Percentiles rank a stretch among this genome's conserved stretches.
phyloP scores from a whole-genome alignment of 2,797 vertebrate species.

The Manis pentadactyla region DNA sequence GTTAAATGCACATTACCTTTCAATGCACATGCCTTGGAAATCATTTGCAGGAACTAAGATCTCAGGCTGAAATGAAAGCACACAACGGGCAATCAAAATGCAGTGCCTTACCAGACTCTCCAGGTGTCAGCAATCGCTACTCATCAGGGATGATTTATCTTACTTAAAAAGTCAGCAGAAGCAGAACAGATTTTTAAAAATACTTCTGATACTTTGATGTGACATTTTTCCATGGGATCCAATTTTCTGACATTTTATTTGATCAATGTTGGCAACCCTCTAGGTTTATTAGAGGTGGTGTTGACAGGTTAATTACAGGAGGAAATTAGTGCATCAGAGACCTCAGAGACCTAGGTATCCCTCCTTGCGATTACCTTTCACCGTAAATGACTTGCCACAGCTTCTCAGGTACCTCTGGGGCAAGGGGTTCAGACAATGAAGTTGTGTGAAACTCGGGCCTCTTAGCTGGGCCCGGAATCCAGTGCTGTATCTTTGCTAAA shows the following conservation, averaged over 20 bases:
- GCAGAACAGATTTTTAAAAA: constrained; percentile 28
- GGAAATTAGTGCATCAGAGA: constrained; percentile 32
- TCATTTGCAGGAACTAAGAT: background rate
- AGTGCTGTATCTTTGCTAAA: background rate
- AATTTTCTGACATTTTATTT: constrained; percentile 56
- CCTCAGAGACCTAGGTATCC: background rate
- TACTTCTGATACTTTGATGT: constrained; percentile 42
- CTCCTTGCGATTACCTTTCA: constrained; percentile 2
- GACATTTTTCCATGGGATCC: constrained; percentile 44
- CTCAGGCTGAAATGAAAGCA: constrained; percentile 32
- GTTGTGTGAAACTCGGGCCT: background rate
- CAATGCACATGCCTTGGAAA: background rate
- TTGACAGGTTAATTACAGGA: constrained; percentile 69
- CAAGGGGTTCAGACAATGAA: background rate
- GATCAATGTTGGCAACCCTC: constrained; percentile 62
- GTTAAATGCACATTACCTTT: background rate
- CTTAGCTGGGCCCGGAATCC: background rate
- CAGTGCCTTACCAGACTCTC: background rate
- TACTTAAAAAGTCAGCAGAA: constrained; percentile 59
- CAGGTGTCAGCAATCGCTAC: constrained; percentile 54
- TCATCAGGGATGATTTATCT: constrained; percentile 63
- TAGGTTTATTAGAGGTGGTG: constrained; percentile 56
- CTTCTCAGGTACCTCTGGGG: background rate
- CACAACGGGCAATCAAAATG: background rate
- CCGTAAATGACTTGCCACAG: background rate